Evolutionary conservation across 2,113 vertebrate species (phyloP).

Genomic region (Calidris pygmaea): DNA sequence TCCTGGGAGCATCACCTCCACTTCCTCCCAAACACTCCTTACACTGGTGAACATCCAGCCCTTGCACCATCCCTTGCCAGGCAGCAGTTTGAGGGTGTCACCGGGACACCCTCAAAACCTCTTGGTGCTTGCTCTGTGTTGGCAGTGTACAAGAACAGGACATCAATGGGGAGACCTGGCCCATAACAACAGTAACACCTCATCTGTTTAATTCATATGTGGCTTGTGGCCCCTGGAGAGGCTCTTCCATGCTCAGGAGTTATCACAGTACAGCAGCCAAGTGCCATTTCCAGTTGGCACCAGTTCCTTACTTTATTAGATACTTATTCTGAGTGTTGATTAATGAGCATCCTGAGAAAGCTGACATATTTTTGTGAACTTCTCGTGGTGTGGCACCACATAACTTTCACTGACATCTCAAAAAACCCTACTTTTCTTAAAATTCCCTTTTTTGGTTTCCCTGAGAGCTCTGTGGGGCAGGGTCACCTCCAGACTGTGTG

Average conservation of each 20-base stretch:
- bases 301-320: not conserved
- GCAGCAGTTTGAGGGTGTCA: rapidly evolving
- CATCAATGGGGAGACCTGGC: not conserved
- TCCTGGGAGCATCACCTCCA: not conserved
- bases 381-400: too few relatives aligned
- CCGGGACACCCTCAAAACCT: rapidly evolving
- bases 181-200: not conserved
- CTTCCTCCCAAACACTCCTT: not conserved
- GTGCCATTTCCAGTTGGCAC: too few relatives aligned
- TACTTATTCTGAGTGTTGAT: not conserved
- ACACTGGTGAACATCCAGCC: not conserved
- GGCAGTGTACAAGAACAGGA: rapidly evolving
- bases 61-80: not conserved
- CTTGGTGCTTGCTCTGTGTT: not conserved
- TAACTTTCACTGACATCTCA: not conserved
- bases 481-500: not conserved
- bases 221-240: not conserved
- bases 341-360: not conserved
- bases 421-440: not conserved
- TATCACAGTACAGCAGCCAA: not conserved
- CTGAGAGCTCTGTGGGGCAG: too few relatives aligned
- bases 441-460: not conserved
- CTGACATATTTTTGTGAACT: not conserved
- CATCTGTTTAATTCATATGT: not conserved
- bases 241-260: not conserved